phyloP scores from a whole-genome alignment of 2,888 invertebrate genomes.

The Melinopterus prodromus region DNA sequence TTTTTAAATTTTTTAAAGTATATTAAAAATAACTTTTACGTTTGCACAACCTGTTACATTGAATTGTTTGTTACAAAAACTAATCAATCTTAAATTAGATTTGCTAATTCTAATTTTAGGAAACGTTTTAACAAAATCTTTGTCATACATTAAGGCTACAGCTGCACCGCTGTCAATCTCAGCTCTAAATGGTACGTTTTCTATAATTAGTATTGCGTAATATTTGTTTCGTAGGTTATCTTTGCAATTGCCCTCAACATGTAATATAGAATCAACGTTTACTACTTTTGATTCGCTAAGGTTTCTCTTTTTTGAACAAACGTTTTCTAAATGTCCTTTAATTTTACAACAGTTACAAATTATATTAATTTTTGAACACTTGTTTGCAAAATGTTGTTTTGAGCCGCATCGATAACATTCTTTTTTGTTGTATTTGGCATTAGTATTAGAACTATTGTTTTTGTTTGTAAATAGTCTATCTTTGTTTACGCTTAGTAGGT shows the following conservation, averaged over 20 bases:
- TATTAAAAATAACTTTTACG: constrained; percentile 28
- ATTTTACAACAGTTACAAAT: constrained; percentile 19
- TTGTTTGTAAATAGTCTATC: not conserved
- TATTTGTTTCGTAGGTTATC: no score
- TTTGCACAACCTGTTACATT: constrained; percentile 36
- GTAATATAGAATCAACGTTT: not conserved
- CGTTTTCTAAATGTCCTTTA: constrained; percentile 5
- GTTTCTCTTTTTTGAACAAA: constrained; percentile 11
- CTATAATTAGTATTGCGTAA: no score
- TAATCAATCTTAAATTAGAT: constrained; percentile 31
- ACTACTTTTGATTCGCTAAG: not conserved
- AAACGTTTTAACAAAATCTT: constrained; percentile 16
- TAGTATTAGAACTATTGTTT: not conserved
- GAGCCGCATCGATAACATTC: constrained; percentile 9
- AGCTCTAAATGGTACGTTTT: no score
- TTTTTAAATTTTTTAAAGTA: constrained; percentile 31
- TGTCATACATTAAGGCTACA: not conserved
- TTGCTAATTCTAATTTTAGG: not conserved
- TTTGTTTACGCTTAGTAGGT: not conserved
- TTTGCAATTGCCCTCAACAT: not conserved
- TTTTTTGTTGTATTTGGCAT: not conserved
- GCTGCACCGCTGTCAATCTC: constrained; percentile 38
- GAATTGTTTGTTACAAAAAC: constrained; percentile 35
- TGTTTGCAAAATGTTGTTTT: constrained; percentile 6
- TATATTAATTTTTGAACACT: constrained; percentile 20